Evolutionary conservation across 1,140 invertebrate species (phyloP).

Genomic region (Schlechtendalia chinensis): DNA sequence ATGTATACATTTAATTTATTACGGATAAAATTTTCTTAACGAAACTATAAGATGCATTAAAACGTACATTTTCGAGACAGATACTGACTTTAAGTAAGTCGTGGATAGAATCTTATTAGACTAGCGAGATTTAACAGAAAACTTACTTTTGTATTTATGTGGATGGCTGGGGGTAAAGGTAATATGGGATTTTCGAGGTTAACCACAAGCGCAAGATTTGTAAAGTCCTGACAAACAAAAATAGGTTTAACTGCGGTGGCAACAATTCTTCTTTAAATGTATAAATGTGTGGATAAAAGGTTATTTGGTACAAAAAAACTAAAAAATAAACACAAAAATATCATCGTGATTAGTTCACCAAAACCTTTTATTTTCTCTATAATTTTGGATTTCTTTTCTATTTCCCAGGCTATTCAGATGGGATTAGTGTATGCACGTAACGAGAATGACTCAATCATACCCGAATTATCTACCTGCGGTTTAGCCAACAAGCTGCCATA

Average conservation of each 20-base stretch:
- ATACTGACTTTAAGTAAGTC: not conserved
- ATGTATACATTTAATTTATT: no score
- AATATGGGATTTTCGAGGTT: not conserved
- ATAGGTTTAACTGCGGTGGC: not conserved
- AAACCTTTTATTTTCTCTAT: not conserved
- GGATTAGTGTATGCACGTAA: slow-evolving; percentile 7
- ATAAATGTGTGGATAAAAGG: not conserved
- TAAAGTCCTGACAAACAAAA: slow-evolving; percentile 9
- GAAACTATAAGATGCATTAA: not conserved
- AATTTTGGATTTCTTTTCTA: not conserved
- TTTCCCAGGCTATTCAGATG: slow-evolving; percentile 39
- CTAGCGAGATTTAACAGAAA: slow-evolving; percentile 1
- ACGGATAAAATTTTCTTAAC: not conserved
- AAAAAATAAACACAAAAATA: not conserved
- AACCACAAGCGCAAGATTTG: not conserved
- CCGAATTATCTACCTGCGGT: slow-evolving; percentile 1
- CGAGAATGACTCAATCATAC: not conserved
- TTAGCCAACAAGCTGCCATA: slow-evolving; percentile 56
- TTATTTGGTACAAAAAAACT: not conserved
- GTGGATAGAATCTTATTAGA: not conserved
- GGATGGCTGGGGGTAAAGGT: not conserved
- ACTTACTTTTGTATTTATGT: not conserved
- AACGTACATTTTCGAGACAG: not conserved
- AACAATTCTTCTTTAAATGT: no score
- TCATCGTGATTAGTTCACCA: not conserved